Evolutionary conservation across 1,140 invertebrate species (phyloP).

Genomic region (Zaprionus ghesquierei): DNA sequence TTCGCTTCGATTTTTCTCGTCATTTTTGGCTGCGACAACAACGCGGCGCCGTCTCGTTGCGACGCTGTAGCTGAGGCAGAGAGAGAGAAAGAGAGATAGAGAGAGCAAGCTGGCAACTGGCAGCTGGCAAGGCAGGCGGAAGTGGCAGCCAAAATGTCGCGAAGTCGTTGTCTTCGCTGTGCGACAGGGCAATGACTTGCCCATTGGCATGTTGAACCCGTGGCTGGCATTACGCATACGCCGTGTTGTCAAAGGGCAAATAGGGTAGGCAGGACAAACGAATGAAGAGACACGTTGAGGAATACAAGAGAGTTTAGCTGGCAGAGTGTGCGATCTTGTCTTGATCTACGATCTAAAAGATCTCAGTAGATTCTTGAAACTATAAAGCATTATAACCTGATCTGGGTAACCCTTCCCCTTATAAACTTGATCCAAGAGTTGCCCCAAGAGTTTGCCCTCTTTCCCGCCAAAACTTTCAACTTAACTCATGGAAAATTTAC

Average conservation of each 20-base stretch:
- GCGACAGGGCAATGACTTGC: conserved; percentile 37
- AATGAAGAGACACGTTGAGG: too few relatives aligned
- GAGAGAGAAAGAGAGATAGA: neutral
- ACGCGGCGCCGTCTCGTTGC: conserved; percentile 41
- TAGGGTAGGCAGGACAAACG: too few relatives aligned
- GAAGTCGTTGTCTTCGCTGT: conserved; percentile 34
- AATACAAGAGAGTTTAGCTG: too few relatives aligned
- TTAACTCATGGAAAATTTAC: neutral
- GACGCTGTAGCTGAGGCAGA: conserved; percentile 1
- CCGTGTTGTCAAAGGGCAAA: conserved; percentile 2
- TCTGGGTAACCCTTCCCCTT: too few relatives aligned
- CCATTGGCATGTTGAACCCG: conserved; percentile 37
- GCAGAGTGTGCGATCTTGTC: too few relatives aligned
- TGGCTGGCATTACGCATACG: conserved; percentile 60
- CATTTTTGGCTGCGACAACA: conserved; percentile 35
- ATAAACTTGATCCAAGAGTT: too few relatives aligned
- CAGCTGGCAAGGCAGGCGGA: conserved; percentile 11
- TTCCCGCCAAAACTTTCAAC: neutral
- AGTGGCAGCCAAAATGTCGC: conserved; percentile 23
- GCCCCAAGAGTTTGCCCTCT: too few relatives aligned
- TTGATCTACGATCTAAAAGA: too few relatives aligned
- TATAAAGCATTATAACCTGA: too few relatives aligned
- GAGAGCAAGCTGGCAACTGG: neutral
- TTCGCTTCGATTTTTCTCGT: conserved; percentile 20
- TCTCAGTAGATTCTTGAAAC: too few relatives aligned